These are phyloP conservation scores for Cettia cetti DNA, from an alignment of 2,113 vertebrate species.

Conservation along the genomic window DNA sequence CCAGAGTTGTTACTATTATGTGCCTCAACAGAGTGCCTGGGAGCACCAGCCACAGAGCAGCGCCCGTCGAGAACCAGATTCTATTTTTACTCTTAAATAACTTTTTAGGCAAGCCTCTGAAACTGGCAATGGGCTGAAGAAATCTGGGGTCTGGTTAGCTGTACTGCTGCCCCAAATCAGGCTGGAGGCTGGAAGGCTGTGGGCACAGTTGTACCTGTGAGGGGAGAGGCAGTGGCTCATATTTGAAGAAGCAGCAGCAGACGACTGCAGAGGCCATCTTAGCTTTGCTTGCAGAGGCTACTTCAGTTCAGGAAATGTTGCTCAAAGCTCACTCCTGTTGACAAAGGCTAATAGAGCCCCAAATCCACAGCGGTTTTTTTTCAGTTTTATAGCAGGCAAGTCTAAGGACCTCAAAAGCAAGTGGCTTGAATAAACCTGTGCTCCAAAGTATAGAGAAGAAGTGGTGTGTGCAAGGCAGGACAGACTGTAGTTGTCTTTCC, in stretches of 20 bases:
- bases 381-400: not conserved
- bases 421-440: not conserved
- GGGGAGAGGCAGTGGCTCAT: not conserved
- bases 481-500: not conserved
- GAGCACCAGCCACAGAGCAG: not conserved
- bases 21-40: not conserved
- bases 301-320: not conserved
- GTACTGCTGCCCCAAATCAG: not conserved
- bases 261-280: fast-evolving
- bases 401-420: not conserved
- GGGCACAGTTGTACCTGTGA: not conserved
- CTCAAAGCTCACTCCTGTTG: not conserved
- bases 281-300: not conserved
- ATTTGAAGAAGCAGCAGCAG: not conserved
- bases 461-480: not conserved
- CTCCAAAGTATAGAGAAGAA: not conserved
- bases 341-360: not conserved
- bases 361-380: not conserved
- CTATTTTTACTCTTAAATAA: not conserved
- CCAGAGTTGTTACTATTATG: not conserved
- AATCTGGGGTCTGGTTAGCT: not conserved
- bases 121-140: not conserved
- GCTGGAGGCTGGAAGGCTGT: not conserved
- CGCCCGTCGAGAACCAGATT: fast-evolving
- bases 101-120: not conserved